These are phyloP conservation scores for Ptychochromis oligacanthus DNA, from an alignment of 2,113 vertebrate genomes.

Conservation along the genomic window DNA sequence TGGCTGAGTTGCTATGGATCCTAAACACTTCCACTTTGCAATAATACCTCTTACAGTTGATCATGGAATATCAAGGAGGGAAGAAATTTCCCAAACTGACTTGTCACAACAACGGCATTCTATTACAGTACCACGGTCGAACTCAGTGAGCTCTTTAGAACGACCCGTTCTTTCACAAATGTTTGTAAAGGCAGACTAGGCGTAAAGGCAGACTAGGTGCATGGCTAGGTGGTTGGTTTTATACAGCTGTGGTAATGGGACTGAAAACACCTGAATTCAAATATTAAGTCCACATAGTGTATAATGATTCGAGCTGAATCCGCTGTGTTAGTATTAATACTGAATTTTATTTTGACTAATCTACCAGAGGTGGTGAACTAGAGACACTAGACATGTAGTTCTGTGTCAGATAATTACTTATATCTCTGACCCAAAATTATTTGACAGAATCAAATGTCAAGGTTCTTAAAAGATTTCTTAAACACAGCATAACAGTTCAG, in stretches of 20 bases:
- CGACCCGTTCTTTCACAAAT: not conserved
- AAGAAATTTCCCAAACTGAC: not conserved
- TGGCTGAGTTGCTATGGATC: not conserved
- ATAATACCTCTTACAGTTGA: not conserved
- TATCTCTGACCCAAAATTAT: not conserved
- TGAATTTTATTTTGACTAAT: not conserved
- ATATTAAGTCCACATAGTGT: not conserved
- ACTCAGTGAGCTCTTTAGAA: not conserved
- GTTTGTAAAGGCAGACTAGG: too few relatives aligned
- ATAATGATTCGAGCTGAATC: not conserved
- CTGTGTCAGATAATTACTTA: not conserved
- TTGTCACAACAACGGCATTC: not conserved
- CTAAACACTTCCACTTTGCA: not conserved
- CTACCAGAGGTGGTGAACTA: not conserved
- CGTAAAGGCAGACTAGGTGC: too few relatives aligned
- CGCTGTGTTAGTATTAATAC: not conserved
- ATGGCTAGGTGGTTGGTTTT: too few relatives aligned
- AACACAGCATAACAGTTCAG: not conserved
- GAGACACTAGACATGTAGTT: not conserved
- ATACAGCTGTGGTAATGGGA: too few relatives aligned
- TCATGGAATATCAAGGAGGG: not conserved
- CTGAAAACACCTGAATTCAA: not conserved
- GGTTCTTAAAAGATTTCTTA: not conserved
- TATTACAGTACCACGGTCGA: not conserved
- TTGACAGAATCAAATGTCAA: not conserved